A percentile compares a stretch with the other conserved stretches of the same genome.
Conservation (phyloP, 2,113 vertebrate genomes). For the Crotalus horridus region DNA sequence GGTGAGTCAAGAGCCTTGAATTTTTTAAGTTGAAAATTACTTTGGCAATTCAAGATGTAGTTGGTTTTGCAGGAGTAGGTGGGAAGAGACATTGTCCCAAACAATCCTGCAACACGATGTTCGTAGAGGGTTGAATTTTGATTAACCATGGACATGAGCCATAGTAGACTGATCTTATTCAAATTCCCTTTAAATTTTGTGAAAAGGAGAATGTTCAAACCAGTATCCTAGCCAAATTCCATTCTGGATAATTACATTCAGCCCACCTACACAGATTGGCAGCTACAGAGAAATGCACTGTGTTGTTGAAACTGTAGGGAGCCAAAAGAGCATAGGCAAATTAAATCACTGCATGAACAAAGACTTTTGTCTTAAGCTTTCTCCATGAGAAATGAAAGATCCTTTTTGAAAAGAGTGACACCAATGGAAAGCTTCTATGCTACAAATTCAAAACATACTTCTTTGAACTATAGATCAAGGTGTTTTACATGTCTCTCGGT, state of each 20-base stretch:
- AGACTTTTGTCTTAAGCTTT: constrained; percentile 3
- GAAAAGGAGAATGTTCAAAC: neutral
- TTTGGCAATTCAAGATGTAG: neutral
- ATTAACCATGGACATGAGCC: neutral
- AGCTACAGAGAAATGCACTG: neutral
- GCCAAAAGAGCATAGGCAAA: neutral
- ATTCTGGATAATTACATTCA: neutral
- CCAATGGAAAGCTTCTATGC: neutral
- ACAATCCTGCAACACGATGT: neutral
- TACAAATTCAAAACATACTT: neutral
- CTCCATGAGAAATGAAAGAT: neutral
- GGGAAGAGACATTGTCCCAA: neutral
- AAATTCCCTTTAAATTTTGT: neutral
- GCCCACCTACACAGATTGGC: constrained; percentile 19
- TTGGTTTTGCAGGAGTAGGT: neutral
- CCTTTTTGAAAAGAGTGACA: neutral
- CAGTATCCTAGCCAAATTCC: constrained; percentile 4
- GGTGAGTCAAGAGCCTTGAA: neutral
- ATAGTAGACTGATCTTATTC: neutral
- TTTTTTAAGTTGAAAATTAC: neutral
- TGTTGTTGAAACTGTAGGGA: neutral
- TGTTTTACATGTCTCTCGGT: constrained; percentile 30
- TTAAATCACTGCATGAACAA: constrained; percentile 3
- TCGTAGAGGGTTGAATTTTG: neutral
- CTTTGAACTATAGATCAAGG: constrained; percentile 31